A percentile compares a stretch with the other conserved stretches of the same genome.
Evolutionary conservation across 2,113 vertebrate species (phyloP).

Genomic region (Neogobius melanostomus): DNA sequence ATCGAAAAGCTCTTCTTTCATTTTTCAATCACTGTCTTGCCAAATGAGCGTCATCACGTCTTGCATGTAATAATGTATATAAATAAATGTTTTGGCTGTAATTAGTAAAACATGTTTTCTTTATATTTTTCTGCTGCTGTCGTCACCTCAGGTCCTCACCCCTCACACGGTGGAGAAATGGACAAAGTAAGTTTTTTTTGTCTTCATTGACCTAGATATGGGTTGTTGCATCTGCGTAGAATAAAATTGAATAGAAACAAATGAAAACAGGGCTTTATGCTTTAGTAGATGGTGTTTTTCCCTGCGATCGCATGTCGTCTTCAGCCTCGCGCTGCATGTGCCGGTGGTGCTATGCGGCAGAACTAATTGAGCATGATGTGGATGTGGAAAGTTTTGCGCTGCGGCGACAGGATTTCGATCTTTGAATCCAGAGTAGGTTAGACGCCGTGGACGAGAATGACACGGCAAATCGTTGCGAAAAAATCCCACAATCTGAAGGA

Average conservation of each 20-base stretch:
- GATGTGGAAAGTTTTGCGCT: conserved; percentile 68
- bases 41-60: not conserved
- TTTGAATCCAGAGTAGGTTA: conserved; percentile 7
- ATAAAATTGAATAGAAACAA: not conserved
- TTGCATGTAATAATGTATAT: conserved; percentile 13
- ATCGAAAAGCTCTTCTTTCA: not conserved
- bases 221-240: conserved; percentile 2
- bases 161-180: conserved; percentile 73
- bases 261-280: conserved; percentile 3
- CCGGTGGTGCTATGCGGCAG: conserved; percentile 76
- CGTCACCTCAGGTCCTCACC: conserved; percentile 72
- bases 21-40: not conserved
- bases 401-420: conserved; percentile 39
- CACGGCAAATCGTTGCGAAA: not conserved
- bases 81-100: not conserved
- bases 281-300: conserved; percentile 38
- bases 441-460: conserved; percentile 3
- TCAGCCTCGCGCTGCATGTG: conserved; percentile 62
- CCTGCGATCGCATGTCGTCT: conserved; percentile 58
- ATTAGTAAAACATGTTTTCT: conserved; percentile 26
- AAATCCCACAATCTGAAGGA: conserved; percentile 8
- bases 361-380: conserved; percentile 73
- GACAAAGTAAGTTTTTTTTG: conserved; percentile 74
- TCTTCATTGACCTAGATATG: conserved; percentile 20
- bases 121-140: conserved; percentile 38